Percentiles rank a stretch among this genome's conserved stretches.
Evolutionary conservation across 2,888 invertebrate genomes (phyloP).

Genomic region (Marronus borbonicus): DNA sequence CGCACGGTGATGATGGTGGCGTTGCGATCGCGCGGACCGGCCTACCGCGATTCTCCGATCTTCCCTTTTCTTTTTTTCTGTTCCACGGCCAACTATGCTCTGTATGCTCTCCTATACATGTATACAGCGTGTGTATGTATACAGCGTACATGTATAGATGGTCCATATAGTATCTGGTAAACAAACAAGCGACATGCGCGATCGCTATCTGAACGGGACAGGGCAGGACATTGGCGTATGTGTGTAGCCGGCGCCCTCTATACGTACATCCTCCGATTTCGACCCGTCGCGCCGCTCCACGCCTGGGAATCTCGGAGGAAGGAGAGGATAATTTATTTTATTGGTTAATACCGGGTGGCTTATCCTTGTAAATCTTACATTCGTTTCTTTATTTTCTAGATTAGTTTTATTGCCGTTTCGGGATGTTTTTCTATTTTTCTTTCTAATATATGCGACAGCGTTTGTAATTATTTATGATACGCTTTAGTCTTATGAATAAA

Average conservation of each 20-base stretch:
- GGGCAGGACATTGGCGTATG: conserved; percentile 55
- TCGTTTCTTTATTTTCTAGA: conserved; percentile 4
- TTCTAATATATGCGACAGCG: too few species aligned
- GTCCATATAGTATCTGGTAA: conserved; percentile 56
- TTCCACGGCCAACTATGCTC: not conserved
- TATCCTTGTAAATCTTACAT: conserved; percentile 3
- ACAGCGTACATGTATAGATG: not conserved
- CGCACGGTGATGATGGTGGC: conserved; percentile 11
- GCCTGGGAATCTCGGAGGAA: conserved; percentile 12
- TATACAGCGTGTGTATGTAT: not conserved
- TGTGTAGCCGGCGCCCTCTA: conserved; percentile 55
- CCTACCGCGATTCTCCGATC: conserved; percentile 37
- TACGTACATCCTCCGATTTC: conserved; percentile 29
- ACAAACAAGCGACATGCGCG: conserved; percentile 66
- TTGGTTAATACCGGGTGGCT: conserved; percentile 39
- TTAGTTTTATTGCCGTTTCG: not conserved
- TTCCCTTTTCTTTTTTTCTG: not conserved
- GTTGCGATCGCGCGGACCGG: conserved; percentile 61
- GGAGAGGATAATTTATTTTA: conserved; percentile 48
- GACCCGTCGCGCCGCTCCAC: conserved; percentile 5
- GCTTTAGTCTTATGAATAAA: too few species aligned
- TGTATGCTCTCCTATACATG: not conserved
- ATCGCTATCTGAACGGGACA: conserved; percentile 59
- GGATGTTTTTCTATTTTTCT: not conserved
- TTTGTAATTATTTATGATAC: too few species aligned